Percentiles rank a stretch among this genome's conserved stretches.
phyloP scores from a whole-genome alignment of 2,888 invertebrate species.

The Pterostichus madidus region DNA sequence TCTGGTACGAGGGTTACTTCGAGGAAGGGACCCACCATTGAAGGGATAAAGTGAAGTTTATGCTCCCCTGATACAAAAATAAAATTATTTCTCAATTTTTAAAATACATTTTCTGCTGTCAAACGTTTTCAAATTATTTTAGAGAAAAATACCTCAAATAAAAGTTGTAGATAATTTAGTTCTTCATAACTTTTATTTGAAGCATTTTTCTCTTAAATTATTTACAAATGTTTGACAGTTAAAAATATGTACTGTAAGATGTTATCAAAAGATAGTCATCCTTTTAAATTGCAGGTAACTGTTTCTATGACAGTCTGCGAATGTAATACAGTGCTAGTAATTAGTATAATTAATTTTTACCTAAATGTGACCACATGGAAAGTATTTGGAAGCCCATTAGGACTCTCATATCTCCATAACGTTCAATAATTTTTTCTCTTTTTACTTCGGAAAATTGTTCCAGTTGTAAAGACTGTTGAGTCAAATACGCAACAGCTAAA shows the following conservation, averaged over 20 bases:
- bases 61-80: slow-evolving; percentile 82
- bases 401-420: slow-evolving; percentile 94
- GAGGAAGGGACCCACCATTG: slow-evolving; percentile 95
- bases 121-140: too few species aligned
- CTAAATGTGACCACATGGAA: slow-evolving; percentile 94
- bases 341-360: slow-evolving; percentile 73
- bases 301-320: too few species aligned
- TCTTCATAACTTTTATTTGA: too few species aligned
- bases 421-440: slow-evolving; percentile 86
- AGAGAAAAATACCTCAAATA: too few species aligned
- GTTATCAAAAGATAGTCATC: too few species aligned
- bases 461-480: slow-evolving; percentile 89
- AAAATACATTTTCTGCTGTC: too few species aligned
- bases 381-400: slow-evolving; percentile 95
- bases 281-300: too few species aligned
- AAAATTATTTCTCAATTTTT: background rate
- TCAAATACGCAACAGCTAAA: slow-evolving; percentile 88
- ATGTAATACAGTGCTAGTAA: too few species aligned
- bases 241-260: too few species aligned
- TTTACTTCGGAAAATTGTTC: slow-evolving; percentile 91
- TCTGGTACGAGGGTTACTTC: slow-evolving; percentile 96
- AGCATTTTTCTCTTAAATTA: too few species aligned
- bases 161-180: too few species aligned
- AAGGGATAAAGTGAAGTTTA: slow-evolving; percentile 93
- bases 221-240: too few species aligned